Base-by-base conservation (phyloP, 2,113 vertebrate species). In the Crocuta crocuta region DNA sequence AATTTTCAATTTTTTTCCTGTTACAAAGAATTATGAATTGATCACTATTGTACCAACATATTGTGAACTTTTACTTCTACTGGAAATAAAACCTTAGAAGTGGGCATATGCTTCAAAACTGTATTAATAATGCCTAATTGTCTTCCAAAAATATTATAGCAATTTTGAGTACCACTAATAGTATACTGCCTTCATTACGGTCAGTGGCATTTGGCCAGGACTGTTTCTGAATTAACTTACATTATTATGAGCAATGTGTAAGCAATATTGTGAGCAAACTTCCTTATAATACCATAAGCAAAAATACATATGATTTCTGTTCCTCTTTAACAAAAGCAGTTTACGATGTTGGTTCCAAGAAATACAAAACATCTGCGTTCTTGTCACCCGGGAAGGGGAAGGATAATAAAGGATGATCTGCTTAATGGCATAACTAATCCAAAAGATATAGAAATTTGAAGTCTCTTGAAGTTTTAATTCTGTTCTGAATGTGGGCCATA, bases 301-400 rank as follows among this genome's bases (percentile, higher is more conserved):
- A 55, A 71, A 50, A 2, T 70, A 28, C 12, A 13, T 86, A 86
- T 45, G 65, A 84, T 53, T 94, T 92, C 19, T 61, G 17, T 24
- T 88, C 26, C 21, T 90, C 58, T 4, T 63, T 88, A 88, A 73
- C 0, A 65, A n/a, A 16, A 43, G 24, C 7, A 73, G 11, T 87
- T 92, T 81, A 61, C 33, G 97, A 63, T 26, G 2, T 83, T 65
- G n/a, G 55, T 78, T 86, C 58, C 43, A 81, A 76, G 23, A 92
- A 87, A 28, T 65, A 31, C 39, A 91, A 63, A 31, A 90, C 55
- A 28, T 79, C 24, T 86, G 28, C 84, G 9, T 79, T 94, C 17
- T 76, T 80, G 23, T 95, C 82, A 92, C 7, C 19, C 91, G n/a
- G 48, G 45, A 92, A 95, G 50, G 87, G 48, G 45, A 92, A 95